Evolutionary conservation across 1,140 invertebrate species (phyloP).

Genomic region (Trichonephila clavipes): DNA sequence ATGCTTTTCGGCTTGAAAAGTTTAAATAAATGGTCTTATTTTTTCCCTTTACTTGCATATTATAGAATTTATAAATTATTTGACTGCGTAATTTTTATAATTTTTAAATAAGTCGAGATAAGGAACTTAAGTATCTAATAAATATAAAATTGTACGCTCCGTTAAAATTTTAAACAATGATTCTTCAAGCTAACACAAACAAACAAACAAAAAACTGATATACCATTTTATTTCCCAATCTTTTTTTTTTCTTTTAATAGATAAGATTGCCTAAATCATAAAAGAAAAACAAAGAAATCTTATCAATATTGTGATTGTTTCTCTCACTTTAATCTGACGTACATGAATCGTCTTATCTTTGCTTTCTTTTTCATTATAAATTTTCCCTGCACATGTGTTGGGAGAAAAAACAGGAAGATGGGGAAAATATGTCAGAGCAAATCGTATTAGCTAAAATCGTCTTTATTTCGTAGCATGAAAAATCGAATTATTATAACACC

Average conservation of each 20-base stretch:
- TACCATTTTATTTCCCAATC: too few species aligned
- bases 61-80: too few species aligned
- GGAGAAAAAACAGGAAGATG: background rate
- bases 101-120: too few species aligned
- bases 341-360: background rate
- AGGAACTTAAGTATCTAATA: too few species aligned
- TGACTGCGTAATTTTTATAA: too few species aligned
- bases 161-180: too few species aligned
- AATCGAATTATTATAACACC: conserved; percentile 13
- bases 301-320: background rate
- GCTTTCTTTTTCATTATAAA: background rate
- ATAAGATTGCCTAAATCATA: background rate
- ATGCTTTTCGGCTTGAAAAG: too few species aligned
- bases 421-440: background rate
- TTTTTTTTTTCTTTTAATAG: background rate
- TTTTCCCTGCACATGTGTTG: background rate
- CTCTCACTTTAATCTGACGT: background rate
- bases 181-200: too few species aligned
- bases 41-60: too few species aligned
- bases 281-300: background rate
- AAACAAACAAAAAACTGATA: too few species aligned
- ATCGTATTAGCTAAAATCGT: conserved; percentile 1
- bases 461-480: background rate
- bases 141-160: too few species aligned
- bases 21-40: too few species aligned